A percentile compares a stretch with the other conserved stretches of the same genome.
phyloP scores from a whole-genome alignment of 2,113 vertebrate species.

The Plotosus lineatus region DNA sequence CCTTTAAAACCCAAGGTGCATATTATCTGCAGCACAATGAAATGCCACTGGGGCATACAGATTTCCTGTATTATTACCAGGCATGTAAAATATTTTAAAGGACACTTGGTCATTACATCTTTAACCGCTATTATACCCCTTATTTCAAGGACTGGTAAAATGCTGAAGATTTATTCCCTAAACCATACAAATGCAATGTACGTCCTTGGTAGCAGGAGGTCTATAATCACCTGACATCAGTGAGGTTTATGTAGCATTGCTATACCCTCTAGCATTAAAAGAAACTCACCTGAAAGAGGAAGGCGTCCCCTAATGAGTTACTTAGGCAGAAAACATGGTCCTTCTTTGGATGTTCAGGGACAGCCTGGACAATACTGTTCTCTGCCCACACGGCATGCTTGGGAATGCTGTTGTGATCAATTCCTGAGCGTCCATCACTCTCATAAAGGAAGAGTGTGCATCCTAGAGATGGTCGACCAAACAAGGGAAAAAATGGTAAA shows the following conservation, averaged over 20 bases:
- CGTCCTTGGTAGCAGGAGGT: not conserved
- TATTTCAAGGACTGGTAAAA: not conserved
- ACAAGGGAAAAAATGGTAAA: not conserved
- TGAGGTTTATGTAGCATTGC: not conserved
- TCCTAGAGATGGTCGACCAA: constrained; percentile 68
- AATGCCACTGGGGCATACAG: constrained; percentile 12
- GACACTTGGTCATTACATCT: not conserved
- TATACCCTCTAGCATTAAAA: not conserved
- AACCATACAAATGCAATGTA: not conserved
- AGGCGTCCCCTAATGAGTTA: constrained; percentile 92
- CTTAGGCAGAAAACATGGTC: constrained; percentile 99
- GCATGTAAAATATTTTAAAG: not conserved
- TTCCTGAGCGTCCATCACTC: constrained; percentile 85
- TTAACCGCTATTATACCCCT: not conserved
- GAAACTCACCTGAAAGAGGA: constrained; percentile 90
- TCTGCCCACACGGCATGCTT: constrained; percentile 95
- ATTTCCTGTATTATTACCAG: not conserved
- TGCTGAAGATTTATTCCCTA: not conserved
- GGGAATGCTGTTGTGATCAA: constrained; percentile 90
- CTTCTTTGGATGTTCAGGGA: constrained; percentile 97
- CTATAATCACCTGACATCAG: not conserved
- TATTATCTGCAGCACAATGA: not conserved
- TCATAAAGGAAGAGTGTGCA: constrained; percentile 95
- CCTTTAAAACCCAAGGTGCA: constrained; percentile 25
- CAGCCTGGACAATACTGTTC: constrained; percentile 95